Evolutionary conservation across 1,140 invertebrate species (phyloP), one percentile per base, ranked within the genome.

Genomic region (Druon quercuslanigerum): DNA sequence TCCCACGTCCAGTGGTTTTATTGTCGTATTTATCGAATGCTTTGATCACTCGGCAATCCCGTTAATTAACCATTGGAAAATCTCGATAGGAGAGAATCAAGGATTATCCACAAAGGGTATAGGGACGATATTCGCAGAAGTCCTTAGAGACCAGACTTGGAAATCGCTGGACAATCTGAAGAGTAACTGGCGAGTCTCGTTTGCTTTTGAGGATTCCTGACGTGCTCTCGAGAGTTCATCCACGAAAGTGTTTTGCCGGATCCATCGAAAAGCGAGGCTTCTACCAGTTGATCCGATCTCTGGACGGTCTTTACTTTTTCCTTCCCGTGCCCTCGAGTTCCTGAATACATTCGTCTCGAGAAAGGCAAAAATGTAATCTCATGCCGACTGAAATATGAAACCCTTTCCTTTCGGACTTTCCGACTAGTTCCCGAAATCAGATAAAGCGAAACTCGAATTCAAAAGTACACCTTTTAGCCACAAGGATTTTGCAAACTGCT

Each of bases 31-130:
- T 66, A 66, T 66, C 57, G 40, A 66, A 66, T 66, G 12, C 57
- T 14, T 66, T 66, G 57, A 66, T 66, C 57, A 66, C 57, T 25
- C 40, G 3, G 57, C 57, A 66, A 66, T 66, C 9, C 57, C 57
- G 57, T 66, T 66, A 66, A 66, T 66, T 66, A 66, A 20, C 57
- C 20, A 66, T 66, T 66, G 57, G 57, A 66, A 66, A 66, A 66
- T 66, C 57, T 66, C 57, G 57, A 66, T 66, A 66, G 57, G 7
- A 66, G 57, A 60, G 57, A 13, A 13, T 66, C 57, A 25, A 66
- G 57, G 40, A 66, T 66, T 66, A 66, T 66, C 57, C 57, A 66
- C 57, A 66, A 66, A 66, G 25, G 57, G 25, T 25, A 33, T 33
- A 33, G 25, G 25, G 25, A 66, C 57, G 57, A 66, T 66, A 66